Conservation (phyloP, 2,797 vertebrate species). For the Garrulus glandarius region DNA sequence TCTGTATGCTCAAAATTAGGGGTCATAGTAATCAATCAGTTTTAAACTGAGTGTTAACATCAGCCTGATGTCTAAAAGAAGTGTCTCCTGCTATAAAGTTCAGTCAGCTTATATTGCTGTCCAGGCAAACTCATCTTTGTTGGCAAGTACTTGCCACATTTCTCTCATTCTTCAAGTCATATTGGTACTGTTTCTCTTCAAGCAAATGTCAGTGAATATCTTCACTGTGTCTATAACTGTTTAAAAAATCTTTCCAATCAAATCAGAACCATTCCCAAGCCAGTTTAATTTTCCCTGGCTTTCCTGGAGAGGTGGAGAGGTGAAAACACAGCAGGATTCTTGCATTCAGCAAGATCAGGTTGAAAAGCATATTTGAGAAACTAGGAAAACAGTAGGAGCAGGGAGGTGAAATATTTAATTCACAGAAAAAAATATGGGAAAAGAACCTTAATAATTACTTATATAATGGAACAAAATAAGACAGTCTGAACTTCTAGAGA, state of each 20-base stretch:
- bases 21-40: neutral
- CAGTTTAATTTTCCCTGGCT: neutral
- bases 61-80: neutral
- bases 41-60: neutral
- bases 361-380: conserved; percentile 19
- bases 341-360: neutral
- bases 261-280: neutral
- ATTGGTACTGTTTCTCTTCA: neutral
- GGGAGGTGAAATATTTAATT: neutral
- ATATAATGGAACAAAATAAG: neutral
- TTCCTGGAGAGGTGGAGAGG: conserved; percentile 11
- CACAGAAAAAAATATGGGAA: neutral
- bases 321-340: conserved; percentile 27
- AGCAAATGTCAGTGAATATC: neutral
- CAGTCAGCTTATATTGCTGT: neutral
- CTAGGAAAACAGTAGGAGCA: neutral
- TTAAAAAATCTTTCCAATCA: conserved; percentile 25
- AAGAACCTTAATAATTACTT: neutral
- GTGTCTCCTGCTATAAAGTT: neutral
- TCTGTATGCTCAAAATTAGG: neutral
- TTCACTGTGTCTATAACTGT: neutral
- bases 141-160: neutral
- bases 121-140: neutral
- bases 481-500: neutral
- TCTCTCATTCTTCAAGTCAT: neutral